Evolutionary conservation across 2,113 vertebrate species (phyloP), one percentile per base, ranked within the genome.

Genomic region (Anguilla japonica): DNA sequence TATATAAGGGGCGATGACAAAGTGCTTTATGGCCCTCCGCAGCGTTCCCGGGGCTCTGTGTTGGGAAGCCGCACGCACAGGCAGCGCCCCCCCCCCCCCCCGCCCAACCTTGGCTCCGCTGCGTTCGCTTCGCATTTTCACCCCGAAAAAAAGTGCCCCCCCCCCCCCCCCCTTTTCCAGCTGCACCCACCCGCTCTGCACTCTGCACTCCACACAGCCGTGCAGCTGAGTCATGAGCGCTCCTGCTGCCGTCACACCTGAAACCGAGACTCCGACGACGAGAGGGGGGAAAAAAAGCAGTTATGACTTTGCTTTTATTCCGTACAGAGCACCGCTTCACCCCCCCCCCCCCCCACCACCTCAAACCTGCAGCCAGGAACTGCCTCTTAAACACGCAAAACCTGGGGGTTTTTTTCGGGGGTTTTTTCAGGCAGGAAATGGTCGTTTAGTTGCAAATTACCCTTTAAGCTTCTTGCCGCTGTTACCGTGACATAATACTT

Each of bases 1-100:
- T 94, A 94, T 94, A 93, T 94, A 94, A 94, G 90, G 87, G 93
- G 94, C 89, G 93, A 94, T 93, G 94, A 95, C 94, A 95, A 95
- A 94, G 93, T 95, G 92, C 92, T 96, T 96, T 93, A 95, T 93
- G 93, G 93, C 34, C 34, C 92, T 91, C 92, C 91, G 92, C 88
- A 86, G 91, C 84, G 89, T 91, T 93, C 34, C 85, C 90, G 56
- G 90, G 90, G 89, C 89, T 34, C 91, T 87, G 88, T 85, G 87
- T 90, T 34, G 87, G 88, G 87, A 94, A 91, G 92, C 90, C 91
- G 92, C 92, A 93, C 34, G 34, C 90, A 92, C 91, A 85, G 87
- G 81, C 91, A 89, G 89, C 89, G 88, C 88, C 34, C 34, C 34
- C 34, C 34, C 0, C 34, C 34, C 34, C 34, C 34, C 34, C 34